A percentile compares a stretch with the other conserved stretches of the same genome.
Evolutionary conservation across 92 coral and sea anemone species (phyloP).

Genomic region (Hydrozoanthus gracilis): DNA sequence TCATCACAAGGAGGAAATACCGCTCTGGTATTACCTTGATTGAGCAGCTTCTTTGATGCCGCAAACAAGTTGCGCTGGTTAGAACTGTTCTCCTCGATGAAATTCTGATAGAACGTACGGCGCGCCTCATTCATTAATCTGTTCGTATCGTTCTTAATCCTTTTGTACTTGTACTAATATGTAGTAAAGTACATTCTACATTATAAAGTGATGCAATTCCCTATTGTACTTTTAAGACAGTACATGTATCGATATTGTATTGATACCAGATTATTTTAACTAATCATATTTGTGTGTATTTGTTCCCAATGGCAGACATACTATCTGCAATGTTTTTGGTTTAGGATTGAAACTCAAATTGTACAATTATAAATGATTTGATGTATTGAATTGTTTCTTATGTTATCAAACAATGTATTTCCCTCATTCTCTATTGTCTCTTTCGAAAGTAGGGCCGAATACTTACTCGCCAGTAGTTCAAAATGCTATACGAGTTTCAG

Average conservation of each 20-base stretch:
- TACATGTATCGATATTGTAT: slow-evolving; percentile 23
- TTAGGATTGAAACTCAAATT: slow-evolving; percentile 5
- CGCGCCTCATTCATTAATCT: slow-evolving; percentile 42
- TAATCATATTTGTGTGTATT: not conserved
- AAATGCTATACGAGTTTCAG: slow-evolving; percentile 4
- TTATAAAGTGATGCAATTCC: slow-evolving; percentile 18
- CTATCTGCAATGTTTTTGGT: not conserved
- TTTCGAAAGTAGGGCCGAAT: too few relatives aligned
- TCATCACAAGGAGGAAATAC: slow-evolving; percentile 42
- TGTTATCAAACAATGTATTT: not conserved
- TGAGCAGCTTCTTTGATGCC: slow-evolving; percentile 64
- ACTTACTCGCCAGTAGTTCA: too few relatives aligned
- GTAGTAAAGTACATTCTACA: slow-evolving; percentile 8
- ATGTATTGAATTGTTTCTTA: not conserved
- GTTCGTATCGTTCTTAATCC: slow-evolving; percentile 51
- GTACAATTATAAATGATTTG: not conserved
- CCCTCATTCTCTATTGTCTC: not conserved
- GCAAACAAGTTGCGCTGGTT: slow-evolving; percentile 49
- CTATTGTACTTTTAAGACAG: slow-evolving; percentile 21
- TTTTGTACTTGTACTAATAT: slow-evolving; percentile 1
- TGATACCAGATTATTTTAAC: slow-evolving; percentile 17
- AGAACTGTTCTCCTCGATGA: slow-evolving; percentile 57
- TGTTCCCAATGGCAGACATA: slow-evolving; percentile 8
- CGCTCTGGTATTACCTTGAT: slow-evolving; percentile 51
- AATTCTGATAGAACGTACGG: slow-evolving; percentile 56